phyloP scores from a whole-genome alignment of 1,140 invertebrate genomes.

The Aporrectodea caliginosa region DNA sequence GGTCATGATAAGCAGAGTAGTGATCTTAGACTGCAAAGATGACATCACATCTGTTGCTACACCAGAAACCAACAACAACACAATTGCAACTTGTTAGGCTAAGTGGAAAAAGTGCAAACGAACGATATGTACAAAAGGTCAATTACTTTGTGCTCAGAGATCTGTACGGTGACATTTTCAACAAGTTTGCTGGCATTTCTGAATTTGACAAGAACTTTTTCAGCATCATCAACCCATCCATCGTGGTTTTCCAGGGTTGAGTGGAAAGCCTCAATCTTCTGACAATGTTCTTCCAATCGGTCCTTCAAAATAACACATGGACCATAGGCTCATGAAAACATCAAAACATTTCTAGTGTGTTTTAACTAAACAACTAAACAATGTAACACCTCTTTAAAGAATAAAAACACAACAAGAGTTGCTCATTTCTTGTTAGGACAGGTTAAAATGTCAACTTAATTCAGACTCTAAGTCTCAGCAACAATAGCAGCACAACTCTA shows the following conservation, averaged over 20 bases:
- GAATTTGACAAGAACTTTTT: slow-evolving; percentile 72
- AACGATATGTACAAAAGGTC: too few relatives aligned
- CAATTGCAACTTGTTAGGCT: too few relatives aligned
- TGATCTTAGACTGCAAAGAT: too few relatives aligned
- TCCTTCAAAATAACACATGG: too few relatives aligned
- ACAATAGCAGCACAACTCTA: not conserved
- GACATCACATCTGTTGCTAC: too few relatives aligned
- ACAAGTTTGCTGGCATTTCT: slow-evolving; percentile 90
- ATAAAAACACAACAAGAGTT: not conserved
- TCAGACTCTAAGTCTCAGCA: too few relatives aligned
- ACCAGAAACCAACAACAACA: too few relatives aligned
- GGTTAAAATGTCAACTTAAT: too few relatives aligned
- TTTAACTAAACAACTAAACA: not conserved
- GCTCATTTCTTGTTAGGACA: too few relatives aligned
- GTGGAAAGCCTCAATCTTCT: slow-evolving; percentile 95
- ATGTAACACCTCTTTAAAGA: not conserved
- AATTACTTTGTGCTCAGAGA: slow-evolving; percentile 89
- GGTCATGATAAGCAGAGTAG: too few relatives aligned
- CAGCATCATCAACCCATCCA: slow-evolving; percentile 90
- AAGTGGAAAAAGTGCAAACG: too few relatives aligned
- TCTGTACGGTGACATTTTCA: slow-evolving; percentile 83
- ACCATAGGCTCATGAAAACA: too few relatives aligned
- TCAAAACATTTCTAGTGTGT: not conserved
- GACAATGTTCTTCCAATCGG: slow-evolving; percentile 92
- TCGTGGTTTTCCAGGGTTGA: slow-evolving; percentile 84